These are phyloP conservation scores for Cylindroiulus punctatus DNA, from an alignment of 2,888 invertebrate genomes.

Conservation along the genomic window DNA sequence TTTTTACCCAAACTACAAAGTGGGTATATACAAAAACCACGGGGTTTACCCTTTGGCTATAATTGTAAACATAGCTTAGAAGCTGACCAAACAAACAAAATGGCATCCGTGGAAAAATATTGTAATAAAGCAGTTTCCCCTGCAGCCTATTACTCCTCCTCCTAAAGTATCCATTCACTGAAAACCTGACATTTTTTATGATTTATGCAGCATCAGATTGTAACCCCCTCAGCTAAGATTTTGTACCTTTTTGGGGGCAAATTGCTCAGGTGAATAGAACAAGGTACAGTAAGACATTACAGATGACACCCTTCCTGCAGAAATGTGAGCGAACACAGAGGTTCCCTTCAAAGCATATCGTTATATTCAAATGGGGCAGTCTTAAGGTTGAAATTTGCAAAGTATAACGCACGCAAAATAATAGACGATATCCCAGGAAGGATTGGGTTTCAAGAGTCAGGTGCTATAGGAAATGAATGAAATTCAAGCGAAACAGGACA, in stretches of 20 bases:
- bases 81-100: slow-evolving; percentile 40
- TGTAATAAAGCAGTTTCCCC: slow-evolving; percentile 8
- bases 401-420: background rate
- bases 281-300: slow-evolving; percentile 36
- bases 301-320: slow-evolving; percentile 19
- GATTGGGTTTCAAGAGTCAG: slow-evolving; percentile 7
- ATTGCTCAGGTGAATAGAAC: background rate
- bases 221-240: background rate
- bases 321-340: background rate
- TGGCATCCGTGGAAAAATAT: background rate
- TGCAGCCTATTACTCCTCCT: slow-evolving; percentile 12
- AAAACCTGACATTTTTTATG: slow-evolving; percentile 35
- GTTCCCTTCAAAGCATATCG: background rate
- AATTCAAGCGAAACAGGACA: slow-evolving; percentile 17
- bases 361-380: slow-evolving; percentile 16
- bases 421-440: background rate
- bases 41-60: background rate
- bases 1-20: slow-evolving; percentile 5
- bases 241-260: background rate
- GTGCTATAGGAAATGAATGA: slow-evolving; percentile 8
- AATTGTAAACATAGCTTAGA: slow-evolving; percentile 33
- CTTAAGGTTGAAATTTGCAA: background rate
- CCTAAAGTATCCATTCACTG: slow-evolving; percentile 12
- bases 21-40: slow-evolving; percentile 16
- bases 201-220: slow-evolving; percentile 18